Conservation (phyloP, 2,113 vertebrate species). For the Urocynchramus pylzowi region DNA sequence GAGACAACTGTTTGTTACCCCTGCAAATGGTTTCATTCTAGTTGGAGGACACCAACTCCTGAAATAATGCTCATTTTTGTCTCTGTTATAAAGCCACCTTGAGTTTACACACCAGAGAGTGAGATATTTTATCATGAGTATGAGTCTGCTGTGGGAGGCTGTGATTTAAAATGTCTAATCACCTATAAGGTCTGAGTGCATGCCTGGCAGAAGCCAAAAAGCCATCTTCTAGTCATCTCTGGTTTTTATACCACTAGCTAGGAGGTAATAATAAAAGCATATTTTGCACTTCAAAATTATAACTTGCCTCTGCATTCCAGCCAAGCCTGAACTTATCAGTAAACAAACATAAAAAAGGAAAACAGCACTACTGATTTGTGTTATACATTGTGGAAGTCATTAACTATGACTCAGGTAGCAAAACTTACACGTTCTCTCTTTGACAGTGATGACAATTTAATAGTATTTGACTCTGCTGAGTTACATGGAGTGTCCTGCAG, state of each 20-base stretch:
- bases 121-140: constrained; percentile 12
- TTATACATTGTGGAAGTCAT: constrained; percentile 65
- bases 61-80: constrained; percentile 3
- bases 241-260: constrained; percentile 53
- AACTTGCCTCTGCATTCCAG: neutral
- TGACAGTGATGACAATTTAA: constrained; percentile 80
- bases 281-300: constrained; percentile 67
- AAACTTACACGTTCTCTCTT: constrained; percentile 60
- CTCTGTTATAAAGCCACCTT: constrained; percentile 1
- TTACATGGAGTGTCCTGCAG: constrained; percentile 66
- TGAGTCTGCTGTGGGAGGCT: neutral
- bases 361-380: constrained; percentile 67
- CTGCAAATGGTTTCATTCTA: constrained; percentile 2
- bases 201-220: constrained; percentile 19
- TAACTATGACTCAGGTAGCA: constrained; percentile 73
- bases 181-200: neutral
- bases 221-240: constrained; percentile 32
- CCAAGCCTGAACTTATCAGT: constrained; percentile 51
- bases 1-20: neutral
- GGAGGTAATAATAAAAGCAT: constrained; percentile 69
- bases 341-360: constrained; percentile 62
- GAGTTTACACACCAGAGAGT: neutral
- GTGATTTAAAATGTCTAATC: constrained; percentile 50
- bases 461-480: constrained; percentile 71
- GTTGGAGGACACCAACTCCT: neutral